phyloP scores from a whole-genome alignment of 2,113 vertebrate genomes.

The Corythaeola cristata region DNA sequence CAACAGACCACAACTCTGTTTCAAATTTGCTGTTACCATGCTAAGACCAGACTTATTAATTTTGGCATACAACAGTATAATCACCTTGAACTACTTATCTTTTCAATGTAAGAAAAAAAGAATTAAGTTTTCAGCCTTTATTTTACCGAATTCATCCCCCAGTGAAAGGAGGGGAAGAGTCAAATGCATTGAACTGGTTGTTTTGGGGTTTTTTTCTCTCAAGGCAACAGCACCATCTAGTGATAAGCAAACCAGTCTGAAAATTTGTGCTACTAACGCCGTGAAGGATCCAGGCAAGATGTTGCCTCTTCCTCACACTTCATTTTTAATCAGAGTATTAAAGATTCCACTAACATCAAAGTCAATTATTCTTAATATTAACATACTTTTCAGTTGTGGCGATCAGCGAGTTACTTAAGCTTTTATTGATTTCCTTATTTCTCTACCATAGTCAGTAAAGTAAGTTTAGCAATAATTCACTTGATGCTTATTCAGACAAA shows the following conservation, averaged over 20 bases:
- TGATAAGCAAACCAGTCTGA: not conserved
- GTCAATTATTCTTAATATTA: not conserved
- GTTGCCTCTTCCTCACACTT: not conserved
- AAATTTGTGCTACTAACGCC: not conserved
- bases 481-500: not conserved
- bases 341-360: not conserved
- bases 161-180: not conserved
- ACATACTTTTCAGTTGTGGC: not conserved
- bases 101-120: not conserved
- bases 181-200: not conserved
- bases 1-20: not conserved
- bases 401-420: not conserved
- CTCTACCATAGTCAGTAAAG: not conserved
- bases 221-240: slow-evolving; percentile 67
- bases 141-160: not conserved
- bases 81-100: not conserved
- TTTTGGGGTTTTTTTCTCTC: not conserved
- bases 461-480: not conserved
- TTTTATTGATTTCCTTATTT: not conserved
- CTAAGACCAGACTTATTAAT: not conserved
- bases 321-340: not conserved
- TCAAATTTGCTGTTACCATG: not conserved
- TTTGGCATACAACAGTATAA: not conserved
- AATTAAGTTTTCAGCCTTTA: not conserved
- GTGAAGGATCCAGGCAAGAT: not conserved